Base-by-base conservation (phyloP, 2,797 vertebrate species). In the Remorina albescens region DNA sequence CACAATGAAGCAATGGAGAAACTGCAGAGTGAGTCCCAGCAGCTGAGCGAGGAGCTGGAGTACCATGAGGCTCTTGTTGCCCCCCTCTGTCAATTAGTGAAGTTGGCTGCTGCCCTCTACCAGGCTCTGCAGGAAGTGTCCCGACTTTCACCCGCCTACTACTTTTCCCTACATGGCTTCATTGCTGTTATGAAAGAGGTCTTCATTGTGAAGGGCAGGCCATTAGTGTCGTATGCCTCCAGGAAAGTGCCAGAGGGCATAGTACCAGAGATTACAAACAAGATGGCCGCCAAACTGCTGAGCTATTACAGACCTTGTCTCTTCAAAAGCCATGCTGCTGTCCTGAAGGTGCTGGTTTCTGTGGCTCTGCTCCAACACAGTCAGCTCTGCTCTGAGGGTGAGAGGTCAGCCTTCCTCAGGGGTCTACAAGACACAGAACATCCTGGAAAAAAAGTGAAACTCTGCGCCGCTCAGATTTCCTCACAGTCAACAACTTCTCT, bases 291-390 rank as follows among this genome's bases (percentile, higher is more conserved):
- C 18, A 84, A 88, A 28, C 59, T 97, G 4, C 87, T 96, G 60
- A 46, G 34, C 30, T 88, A 90, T 1, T 95, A 92, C 5, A 85
- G 93, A 21, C 94, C 92, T 2, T 44, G 80, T 46, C 83, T 98
- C 32, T 91, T 90, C 50, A 88, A 87, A 59, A 88, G 53, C 8
- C 94, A 96, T 8, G 57, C 78, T 1, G 61, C 76, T 2, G 81
- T 96, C 59, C 90, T 96, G 47, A 86, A 89, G 44, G 85, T 96
- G 66, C 89, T 97, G 64, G 84, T 94, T 32, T 93, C 93, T 15
- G 39, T 95, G 73, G 92, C 91, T 21, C 44, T 94, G 34, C 90
- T 95, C 12, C 84, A 68, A 41, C 84, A 91, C 61, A 65, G 70
- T 4, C 80, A 88, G 36, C 74, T 91, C 23, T 88, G 93, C 74